These are phyloP conservation scores for Acanthoscelides obtectus DNA, from an alignment of 2,888 invertebrate species.

Conservation along the genomic window DNA sequence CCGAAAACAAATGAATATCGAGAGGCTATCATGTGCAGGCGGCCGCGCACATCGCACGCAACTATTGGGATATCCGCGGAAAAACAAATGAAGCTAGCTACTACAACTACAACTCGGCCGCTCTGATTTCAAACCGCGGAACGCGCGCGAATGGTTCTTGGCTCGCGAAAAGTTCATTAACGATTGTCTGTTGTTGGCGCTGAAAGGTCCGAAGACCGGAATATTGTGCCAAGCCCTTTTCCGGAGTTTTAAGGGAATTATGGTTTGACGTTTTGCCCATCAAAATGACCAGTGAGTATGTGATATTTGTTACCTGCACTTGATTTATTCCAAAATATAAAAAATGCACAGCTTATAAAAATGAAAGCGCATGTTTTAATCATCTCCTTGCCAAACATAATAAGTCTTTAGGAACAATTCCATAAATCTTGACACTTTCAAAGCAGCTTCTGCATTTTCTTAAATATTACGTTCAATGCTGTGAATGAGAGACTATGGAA, in stretches of 20 bases:
- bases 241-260: not conserved
- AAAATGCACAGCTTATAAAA: too few relatives aligned
- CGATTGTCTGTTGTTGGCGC: not conserved
- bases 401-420: too few relatives aligned
- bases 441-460: too few relatives aligned
- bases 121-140: not conserved
- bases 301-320: not conserved
- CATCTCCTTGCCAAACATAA: too few relatives aligned
- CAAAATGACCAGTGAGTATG: not conserved
- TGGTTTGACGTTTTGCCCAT: not conserved
- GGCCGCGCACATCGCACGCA: not conserved
- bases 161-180: not conserved
- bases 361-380: too few relatives aligned
- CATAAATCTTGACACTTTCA: too few relatives aligned
- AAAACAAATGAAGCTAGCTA: not conserved
- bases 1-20: not conserved
- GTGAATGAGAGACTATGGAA: too few relatives aligned
- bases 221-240: too few relatives aligned
- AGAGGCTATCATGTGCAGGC: not conserved
- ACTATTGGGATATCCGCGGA: not conserved
- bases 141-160: not conserved
- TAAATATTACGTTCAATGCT: too few relatives aligned
- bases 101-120: not conserved
- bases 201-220: not conserved
- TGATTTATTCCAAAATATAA: too few relatives aligned